Base-by-base conservation (phyloP, 2,888 invertebrate genomes). In the Euclidia mi region DNA sequence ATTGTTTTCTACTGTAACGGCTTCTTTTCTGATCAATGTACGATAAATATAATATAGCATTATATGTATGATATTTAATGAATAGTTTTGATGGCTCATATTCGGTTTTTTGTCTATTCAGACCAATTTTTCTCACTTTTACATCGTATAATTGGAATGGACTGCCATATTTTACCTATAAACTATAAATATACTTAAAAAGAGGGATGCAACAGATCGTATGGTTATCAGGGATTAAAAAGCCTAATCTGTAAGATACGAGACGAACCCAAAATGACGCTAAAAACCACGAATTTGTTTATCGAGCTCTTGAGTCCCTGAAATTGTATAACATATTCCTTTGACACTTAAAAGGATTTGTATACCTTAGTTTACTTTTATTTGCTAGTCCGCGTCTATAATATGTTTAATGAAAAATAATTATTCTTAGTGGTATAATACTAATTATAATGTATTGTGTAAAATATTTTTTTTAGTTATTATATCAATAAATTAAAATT, bases 401-500 rank as follows among this genome's bases (percentile, higher is more conserved):
- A 89, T 93, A 92, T 92, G 90, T 93, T 92, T 87, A 71, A 66
- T 65, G 55, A 91, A 91, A 84, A 84, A 88, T 91, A 90, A 91
- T 91, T 91, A 93, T 92, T 90, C 90, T 91, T 94, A 94, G 94
- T 84, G 82, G 91, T 93, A 91, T 93, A 94, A 92, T 89, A 94
- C 93, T 94, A 94, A 94, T 92, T 91, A 90, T 92, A 92, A 92
- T 91, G 92, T 94, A 92, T 91, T 91, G 91, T 94, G 93, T 92
- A 93, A 92, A 92, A 92, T 90, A 92, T 92, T 91, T 92, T 92
- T 92, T 92, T 92, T 90, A 86, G 87, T 91, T 91, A 90, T 91
- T 92, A 91, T 90, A 93, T 92, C 93, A 94, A 93, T 94, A 93
- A 94, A 94, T 94, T 93, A 92, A 93, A 94, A 92, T 93, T 94